These are phyloP conservation scores for Sesamia nonagrioides DNA, from an alignment of 1,140 invertebrate genomes.

Conservation along the genomic window DNA sequence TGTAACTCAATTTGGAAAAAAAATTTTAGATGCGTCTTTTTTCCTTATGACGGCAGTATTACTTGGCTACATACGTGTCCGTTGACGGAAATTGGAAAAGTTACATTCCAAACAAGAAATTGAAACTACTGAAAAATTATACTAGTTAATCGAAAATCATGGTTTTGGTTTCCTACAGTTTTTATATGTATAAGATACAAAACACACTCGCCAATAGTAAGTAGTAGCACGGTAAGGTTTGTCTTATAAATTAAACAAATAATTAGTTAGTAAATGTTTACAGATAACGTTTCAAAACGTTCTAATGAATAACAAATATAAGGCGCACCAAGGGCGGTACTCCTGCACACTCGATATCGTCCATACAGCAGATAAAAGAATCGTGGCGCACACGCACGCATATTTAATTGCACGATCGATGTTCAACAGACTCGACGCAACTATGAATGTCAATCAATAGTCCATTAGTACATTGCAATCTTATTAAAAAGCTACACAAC, in stretches of 20 bases:
- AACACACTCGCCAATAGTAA: slow-evolving; percentile 3
- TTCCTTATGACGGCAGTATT: too few relatives aligned
- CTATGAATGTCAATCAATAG: slow-evolving; percentile 52
- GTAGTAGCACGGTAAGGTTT: neutral
- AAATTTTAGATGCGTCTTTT: too few relatives aligned
- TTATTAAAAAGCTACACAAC: slow-evolving; percentile 32
- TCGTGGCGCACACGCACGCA: slow-evolving; percentile 46
- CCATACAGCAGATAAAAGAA: slow-evolving; percentile 42
- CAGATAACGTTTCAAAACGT: slow-evolving; percentile 46
- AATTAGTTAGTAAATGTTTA: slow-evolving; percentile 46
- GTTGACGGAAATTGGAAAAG: neutral
- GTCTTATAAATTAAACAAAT: slow-evolving; percentile 27
- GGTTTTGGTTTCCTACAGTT: neutral
- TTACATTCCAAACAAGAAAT: neutral
- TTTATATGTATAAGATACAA: neutral
- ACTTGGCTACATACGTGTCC: neutral
- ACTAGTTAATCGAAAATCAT: neutral
- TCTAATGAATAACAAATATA: slow-evolving; percentile 50
- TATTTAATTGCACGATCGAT: slow-evolving; percentile 50
- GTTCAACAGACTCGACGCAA: slow-evolving; percentile 47
- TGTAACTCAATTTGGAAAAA: too few relatives aligned
- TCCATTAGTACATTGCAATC: slow-evolving; percentile 38
- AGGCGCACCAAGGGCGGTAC: slow-evolving; percentile 55
- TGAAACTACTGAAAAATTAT: neutral
- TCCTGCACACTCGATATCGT: slow-evolving; percentile 45